Percentiles rank a stretch among this genome's conserved stretches.
These are phyloP conservation scores for Paralichthys olivaceus DNA, from an alignment of 2,113 vertebrate genomes.

Conservation along the genomic window DNA sequence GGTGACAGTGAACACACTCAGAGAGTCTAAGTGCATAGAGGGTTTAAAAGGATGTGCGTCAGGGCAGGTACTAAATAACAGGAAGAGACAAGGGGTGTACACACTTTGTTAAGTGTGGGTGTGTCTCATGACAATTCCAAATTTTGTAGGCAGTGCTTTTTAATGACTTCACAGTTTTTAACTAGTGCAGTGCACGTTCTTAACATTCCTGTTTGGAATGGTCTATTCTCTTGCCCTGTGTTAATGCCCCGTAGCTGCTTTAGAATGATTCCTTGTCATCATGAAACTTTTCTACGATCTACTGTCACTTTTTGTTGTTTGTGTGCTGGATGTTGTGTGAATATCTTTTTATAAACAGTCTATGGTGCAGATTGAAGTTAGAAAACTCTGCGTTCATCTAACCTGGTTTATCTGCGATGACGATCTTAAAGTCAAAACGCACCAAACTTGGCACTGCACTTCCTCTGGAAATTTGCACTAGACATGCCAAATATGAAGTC, in stretches of 20 bases:
- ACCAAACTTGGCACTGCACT: not conserved
- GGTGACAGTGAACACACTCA: constrained; percentile 13
- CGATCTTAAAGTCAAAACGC: not conserved
- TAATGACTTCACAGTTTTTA: constrained; percentile 22
- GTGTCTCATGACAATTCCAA: constrained; percentile 74
- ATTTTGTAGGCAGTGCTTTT: constrained; percentile 37
- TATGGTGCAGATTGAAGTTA: not conserved
- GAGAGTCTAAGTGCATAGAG: constrained; percentile 73
- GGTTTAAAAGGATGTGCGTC: constrained; percentile 84
- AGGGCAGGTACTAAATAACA: constrained; percentile 86
- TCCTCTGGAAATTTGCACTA: too few species aligned
- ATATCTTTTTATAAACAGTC: too few species aligned
- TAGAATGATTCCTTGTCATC: not conserved
- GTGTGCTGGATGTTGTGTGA: too few species aligned
- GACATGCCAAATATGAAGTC: not conserved
- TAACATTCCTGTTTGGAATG: not conserved
- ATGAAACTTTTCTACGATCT: too few species aligned
- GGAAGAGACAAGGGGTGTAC: constrained; percentile 82
- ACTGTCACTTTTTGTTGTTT: too few species aligned
- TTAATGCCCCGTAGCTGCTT: not conserved
- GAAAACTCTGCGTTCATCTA: too few species aligned
- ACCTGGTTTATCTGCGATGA: not conserved
- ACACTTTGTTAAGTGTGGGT: constrained; percentile 77
- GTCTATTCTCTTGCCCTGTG: not conserved
- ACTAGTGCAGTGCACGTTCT: not conserved